phyloP scores from a whole-genome alignment of 1,140 invertebrate genomes.

The Nylanderia fulva region DNA sequence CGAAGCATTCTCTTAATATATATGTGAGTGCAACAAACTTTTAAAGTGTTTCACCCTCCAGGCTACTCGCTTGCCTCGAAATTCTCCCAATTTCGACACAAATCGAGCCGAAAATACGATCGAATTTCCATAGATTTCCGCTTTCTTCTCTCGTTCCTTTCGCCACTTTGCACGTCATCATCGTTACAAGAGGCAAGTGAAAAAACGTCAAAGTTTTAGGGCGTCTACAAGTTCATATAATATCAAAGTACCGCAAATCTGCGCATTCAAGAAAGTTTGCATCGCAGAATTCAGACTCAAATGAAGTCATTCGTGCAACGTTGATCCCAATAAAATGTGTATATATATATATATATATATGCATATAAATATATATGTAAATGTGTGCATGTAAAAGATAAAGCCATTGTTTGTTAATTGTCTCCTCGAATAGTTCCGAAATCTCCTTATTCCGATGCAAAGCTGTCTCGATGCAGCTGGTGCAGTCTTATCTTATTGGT shows the following conservation, averaged over 20 bases:
- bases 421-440: not conserved
- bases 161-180: not conserved
- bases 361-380: not conserved
- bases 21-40: slow-evolving; percentile 29
- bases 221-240: not conserved
- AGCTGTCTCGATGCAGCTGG: not conserved
- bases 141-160: not conserved
- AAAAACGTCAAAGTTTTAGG: not conserved
- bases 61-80: not conserved
- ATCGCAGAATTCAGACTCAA: not conserved
- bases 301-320: not conserved
- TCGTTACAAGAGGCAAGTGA: not conserved
- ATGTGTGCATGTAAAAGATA: not conserved
- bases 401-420: not conserved
- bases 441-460: not conserved
- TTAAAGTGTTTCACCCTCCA: not conserved
- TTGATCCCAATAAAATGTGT: not conserved
- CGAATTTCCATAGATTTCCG: not conserved
- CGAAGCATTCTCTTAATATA: not conserved
- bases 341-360: not conserved
- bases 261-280: not conserved
- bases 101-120: not conserved
- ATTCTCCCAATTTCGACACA: not conserved
- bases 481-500: not conserved
- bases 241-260: not conserved